Evolutionary conservation across 1,140 invertebrate genomes (phyloP).

Genomic region (Heliconius himera): DNA sequence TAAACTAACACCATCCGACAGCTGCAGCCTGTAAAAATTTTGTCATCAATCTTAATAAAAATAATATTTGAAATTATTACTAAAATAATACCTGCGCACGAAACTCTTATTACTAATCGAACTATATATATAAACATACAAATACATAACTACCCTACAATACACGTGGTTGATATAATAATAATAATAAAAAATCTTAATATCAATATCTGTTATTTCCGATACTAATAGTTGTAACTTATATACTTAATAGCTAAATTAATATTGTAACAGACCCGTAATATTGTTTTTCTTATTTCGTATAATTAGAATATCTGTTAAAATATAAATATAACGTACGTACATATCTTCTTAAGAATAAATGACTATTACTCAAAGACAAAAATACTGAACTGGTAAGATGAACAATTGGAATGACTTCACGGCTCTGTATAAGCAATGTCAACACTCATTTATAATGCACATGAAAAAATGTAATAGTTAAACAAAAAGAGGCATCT

Average conservation of each 20-base stretch:
- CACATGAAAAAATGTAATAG: constrained; percentile 40
- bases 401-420: not conserved
- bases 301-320: too few species aligned
- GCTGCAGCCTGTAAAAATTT: constrained; percentile 49
- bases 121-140: too few species aligned
- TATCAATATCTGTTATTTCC: too few species aligned
- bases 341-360: too few species aligned
- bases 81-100: too few species aligned
- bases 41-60: constrained; percentile 8
- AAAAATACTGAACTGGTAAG: not conserved
- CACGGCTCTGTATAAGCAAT: not conserved
- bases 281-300: not conserved
- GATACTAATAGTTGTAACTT: too few species aligned
- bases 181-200: too few species aligned
- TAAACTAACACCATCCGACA: constrained; percentile 59
- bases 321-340: too few species aligned
- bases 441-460: constrained; percentile 43
- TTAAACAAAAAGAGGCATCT: constrained; percentile 39
- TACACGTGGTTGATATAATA: too few species aligned
- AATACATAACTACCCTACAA: too few species aligned
- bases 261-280: not conserved
- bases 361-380: not conserved
- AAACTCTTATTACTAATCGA: too few species aligned
- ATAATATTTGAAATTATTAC: not conserved
- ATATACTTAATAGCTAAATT: not conserved